Evolutionary conservation across 2,888 invertebrate genomes (phyloP), one percentile per base, ranked within the genome.

Genomic region (Argyresthia albistria): DNA sequence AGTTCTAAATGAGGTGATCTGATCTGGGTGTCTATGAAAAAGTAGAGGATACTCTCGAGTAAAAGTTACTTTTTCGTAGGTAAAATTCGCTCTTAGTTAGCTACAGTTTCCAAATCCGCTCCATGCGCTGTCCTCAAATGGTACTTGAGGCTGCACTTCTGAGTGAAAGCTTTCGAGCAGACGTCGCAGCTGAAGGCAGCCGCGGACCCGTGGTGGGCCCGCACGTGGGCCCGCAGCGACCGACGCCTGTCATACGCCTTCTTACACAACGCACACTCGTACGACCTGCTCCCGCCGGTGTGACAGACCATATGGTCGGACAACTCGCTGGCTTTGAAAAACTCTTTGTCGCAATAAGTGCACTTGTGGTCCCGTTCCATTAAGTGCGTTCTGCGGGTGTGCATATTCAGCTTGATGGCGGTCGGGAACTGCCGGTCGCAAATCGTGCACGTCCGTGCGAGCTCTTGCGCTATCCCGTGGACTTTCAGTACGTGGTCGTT

Each of bases 241-340:
- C 76, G 82, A 60, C 82, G 81, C 3, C 83, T 86, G 0, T 82
- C 82, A 53, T 83, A 89, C 58, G 88, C 89, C 53, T 89, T 90
- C 0, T 89, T 88, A 58, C 91, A 92, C 0, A 90, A 76, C 11
- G 91, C 89, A 58, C 91, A 91, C 53, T 90, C 88, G 54, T 88
- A 90, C 16, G 81, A 84, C 37, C 9, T 9, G 1, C 87, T 80
- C 43, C 89, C 89, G 49, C 88, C 88, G 0, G 84, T 83, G 53
- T 86, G 86, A 10, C 80, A 81, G 1, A 82, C 79, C 69, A 84
- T 67, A 53, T 87, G 86, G 60, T 90, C 90, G 0, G 80, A 81
- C 12, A 81, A 59, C 73, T 89, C 89, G 0, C 80, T 62, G 56
- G 81, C 82, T 1, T 80, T 77, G 14, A 86, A 87, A 60, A 88